Conservation (phyloP, 2,113 vertebrate species). For the Craseonycteris thonglongyai region DNA sequence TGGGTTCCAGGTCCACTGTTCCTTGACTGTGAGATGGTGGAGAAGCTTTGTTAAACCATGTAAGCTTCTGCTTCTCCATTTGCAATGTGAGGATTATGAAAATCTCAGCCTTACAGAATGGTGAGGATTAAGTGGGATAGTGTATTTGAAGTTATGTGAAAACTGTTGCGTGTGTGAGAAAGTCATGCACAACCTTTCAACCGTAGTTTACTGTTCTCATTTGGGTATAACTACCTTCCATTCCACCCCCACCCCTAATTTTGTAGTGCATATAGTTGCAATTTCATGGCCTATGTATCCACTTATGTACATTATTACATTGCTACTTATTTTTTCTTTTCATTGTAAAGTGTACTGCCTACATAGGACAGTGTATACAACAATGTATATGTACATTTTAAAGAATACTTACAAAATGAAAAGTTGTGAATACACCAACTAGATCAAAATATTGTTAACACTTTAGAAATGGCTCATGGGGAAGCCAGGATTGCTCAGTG, state of each 20-base stretch:
- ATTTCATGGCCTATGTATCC: not conserved
- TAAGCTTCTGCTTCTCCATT: not conserved
- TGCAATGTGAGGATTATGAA: not conserved
- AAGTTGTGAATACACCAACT: not conserved
- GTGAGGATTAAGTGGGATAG: not conserved
- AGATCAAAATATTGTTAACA: not conserved
- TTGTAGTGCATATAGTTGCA: not conserved
- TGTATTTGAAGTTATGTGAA: not conserved
- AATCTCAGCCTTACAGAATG: not conserved
- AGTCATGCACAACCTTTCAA: not conserved
- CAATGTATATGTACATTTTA: not conserved
- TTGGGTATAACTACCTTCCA: not conserved
- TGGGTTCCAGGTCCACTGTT: not conserved
- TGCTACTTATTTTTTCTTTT: not conserved
- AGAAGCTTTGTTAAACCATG: not conserved
- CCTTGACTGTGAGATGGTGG: not conserved
- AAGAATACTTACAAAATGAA: conserved; percentile 28
- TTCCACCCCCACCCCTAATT: not conserved
- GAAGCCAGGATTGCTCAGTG: too few relatives aligned
- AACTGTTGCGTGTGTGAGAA: conserved; percentile 1
- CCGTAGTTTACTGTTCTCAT: not conserved
- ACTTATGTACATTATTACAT: not conserved
- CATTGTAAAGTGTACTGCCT: not conserved
- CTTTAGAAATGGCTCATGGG: not conserved
- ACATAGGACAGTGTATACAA: not conserved